These are phyloP conservation scores for Ceyx margarethae DNA, from an alignment of 2,113 vertebrate genomes.

Conservation along the genomic window DNA sequence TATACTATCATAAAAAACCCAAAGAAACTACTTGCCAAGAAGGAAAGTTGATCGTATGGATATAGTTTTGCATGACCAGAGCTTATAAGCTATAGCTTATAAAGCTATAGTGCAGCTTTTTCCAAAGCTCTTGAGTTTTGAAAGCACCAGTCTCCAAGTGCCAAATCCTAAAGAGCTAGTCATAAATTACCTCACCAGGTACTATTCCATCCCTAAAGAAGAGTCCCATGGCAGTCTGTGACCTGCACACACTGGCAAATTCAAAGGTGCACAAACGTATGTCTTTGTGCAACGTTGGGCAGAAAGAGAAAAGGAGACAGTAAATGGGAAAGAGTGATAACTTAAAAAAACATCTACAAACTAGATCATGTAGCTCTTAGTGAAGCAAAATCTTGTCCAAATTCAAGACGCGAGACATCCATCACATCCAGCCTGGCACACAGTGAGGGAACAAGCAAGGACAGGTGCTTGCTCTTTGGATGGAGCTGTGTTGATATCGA, in stretches of 20 bases:
- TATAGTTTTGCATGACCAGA: neutral
- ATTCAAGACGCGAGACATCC: neutral
- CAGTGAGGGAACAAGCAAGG: neutral
- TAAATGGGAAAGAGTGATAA: neutral
- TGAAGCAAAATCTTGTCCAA: neutral
- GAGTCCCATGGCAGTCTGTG: neutral
- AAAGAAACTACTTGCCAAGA: neutral
- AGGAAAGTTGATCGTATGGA: neutral
- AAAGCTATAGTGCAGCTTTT: neutral
- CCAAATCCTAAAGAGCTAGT: neutral
- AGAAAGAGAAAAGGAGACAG: neutral
- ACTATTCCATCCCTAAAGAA: neutral
- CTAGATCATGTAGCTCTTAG: neutral
- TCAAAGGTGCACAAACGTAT: neutral
- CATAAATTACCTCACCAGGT: neutral
- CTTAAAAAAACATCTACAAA: neutral
- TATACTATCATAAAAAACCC: neutral
- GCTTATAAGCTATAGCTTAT: neutral
- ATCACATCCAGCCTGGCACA: neutral
- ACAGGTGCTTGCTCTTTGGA: neutral
- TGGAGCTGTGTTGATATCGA: fast-evolving
- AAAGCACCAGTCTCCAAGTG: neutral
- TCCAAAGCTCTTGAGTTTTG: neutral
- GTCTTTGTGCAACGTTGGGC: neutral
- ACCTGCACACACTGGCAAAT: neutral